Base-by-base conservation (phyloP, 2,888 invertebrate species). In the Standfussiana lucernea region DNA sequence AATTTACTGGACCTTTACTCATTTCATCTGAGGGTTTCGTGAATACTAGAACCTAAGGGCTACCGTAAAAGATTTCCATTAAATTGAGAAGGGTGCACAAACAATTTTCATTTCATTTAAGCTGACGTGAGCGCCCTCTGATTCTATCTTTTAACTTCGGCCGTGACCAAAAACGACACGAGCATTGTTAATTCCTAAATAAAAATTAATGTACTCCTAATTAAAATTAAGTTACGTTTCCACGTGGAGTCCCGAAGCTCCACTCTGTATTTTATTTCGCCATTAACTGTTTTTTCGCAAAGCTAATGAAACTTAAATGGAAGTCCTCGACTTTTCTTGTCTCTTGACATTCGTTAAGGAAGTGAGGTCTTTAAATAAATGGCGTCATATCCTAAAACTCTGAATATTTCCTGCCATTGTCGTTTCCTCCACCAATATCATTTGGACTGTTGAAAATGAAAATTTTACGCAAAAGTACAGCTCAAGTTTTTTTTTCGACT, bases 231-330 rank as follows among this genome's bases (percentile, higher is more conserved):
- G 15, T 35, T 21, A 18, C 13, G 15, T 61, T 65, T 77, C 45
- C 40, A 66, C 37, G 45, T 75, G 65, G 28, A 72, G 1, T 42
- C 32, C 6, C 11, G 3, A 18, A 75, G 32, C 56, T 80, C n/a
- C 18, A 35, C 24, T 47, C 11, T 65, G 56, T 80, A 45, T 79
- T 68, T 79, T 50, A 79, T 66, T 73, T 59, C n/a, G 18, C 42
- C 59, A 66, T 70, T 69, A 35, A 8, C 28, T 24, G 21, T 37
- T 66, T 66, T 79, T 82, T 53, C 6, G 6, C 42, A n/a, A 3
- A 45, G 59, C 28, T 53, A 66, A 45, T 61, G 32, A 74, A 80
- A 80, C 42, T 69, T 59, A 80, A 80, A 79, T 75, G 24, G 24
- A 75, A 32, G 24, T 42, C 35, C 64, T 45, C 42, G 37, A 71